Conservation (phyloP, 2,797 vertebrate genomes). For the Sebastes alutus region DNA sequence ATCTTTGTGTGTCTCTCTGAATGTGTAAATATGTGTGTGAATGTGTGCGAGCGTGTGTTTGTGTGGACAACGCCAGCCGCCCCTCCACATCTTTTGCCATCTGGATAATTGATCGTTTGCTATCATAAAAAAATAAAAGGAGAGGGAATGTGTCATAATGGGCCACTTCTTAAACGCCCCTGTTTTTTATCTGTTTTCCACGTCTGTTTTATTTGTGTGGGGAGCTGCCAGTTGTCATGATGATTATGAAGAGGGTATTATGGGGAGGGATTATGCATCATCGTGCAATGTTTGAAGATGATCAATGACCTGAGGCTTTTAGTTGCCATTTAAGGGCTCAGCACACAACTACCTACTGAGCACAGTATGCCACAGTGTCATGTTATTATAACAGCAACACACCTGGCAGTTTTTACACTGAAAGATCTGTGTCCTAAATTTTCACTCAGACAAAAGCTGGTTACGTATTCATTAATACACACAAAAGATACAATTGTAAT, state of each 20-base stretch:
- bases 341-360: constrained; percentile 19
- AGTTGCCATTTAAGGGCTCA: constrained; percentile 42
- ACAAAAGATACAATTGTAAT: neutral
- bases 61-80: constrained; percentile 35
- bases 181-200: constrained; percentile 59
- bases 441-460: neutral
- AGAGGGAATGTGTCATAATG: constrained; percentile 73
- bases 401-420: neutral
- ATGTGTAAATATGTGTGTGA: constrained; percentile 32
- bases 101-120: constrained; percentile 83
- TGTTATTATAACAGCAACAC: neutral
- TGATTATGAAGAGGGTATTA: constrained; percentile 78
- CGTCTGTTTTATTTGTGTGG: constrained; percentile 65
- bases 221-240: constrained; percentile 67
- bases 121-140: constrained; percentile 77
- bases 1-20: constrained; percentile 34
- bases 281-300: constrained; percentile 67
- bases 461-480: neutral
- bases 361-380: neutral
- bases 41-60: constrained; percentile 3
- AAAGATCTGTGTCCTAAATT: neutral
- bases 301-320: constrained; percentile 72
- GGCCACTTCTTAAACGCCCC: constrained; percentile 75
- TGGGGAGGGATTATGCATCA: constrained; percentile 69
- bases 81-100: constrained; percentile 70